Evolutionary conservation across 2,888 invertebrate species (phyloP).

Genomic region (Nudaria mundana): DNA sequence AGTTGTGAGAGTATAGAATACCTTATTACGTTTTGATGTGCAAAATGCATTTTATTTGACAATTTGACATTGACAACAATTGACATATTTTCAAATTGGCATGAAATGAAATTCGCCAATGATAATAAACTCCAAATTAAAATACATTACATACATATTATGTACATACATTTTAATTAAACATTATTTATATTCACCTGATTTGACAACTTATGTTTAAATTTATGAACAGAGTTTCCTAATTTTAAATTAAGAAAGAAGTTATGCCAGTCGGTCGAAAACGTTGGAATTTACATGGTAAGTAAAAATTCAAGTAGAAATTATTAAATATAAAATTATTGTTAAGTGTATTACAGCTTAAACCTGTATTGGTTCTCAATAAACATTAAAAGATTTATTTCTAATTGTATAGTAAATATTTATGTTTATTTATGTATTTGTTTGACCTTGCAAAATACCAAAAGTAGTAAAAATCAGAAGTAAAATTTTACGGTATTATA

Average conservation of each 20-base stretch:
- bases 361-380: not conserved
- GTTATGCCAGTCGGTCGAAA: conserved; percentile 84
- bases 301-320: conserved; percentile 34
- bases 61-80: conserved; percentile 32
- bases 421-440: not conserved
- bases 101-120: conserved; percentile 12
- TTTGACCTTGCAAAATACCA: not conserved
- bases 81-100: conserved; percentile 14
- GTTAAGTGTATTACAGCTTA: no score
- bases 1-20: not conserved
- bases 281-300: conserved; percentile 89
- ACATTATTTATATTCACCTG: not conserved
- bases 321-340: no score
- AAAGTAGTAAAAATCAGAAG: not conserved
- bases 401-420: not conserved
- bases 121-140: conserved; percentile 15
- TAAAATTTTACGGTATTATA: no score
- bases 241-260: conserved; percentile 13
- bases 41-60: conserved; percentile 2
- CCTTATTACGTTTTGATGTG: conserved; percentile 1
- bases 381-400: not conserved
- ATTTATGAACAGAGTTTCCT: conserved; percentile 19
- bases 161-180: not conserved
- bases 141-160: not conserved
- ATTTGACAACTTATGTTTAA: no score